phyloP scores from a whole-genome alignment of 2,113 vertebrate species.

The Pterocles burchelli region DNA sequence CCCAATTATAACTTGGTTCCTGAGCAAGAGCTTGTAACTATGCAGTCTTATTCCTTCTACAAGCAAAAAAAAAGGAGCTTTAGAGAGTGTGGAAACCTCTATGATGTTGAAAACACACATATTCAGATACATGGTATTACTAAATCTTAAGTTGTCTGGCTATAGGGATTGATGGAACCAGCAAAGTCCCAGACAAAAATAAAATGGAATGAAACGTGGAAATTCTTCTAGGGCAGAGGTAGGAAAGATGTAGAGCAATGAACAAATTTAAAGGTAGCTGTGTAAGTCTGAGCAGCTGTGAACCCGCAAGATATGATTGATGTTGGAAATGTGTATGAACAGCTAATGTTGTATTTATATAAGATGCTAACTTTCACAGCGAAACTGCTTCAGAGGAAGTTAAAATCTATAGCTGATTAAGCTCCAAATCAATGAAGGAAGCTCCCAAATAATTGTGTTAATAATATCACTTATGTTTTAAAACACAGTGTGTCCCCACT shows the following conservation, averaged over 20 bases:
- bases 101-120: not conserved
- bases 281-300: not conserved
- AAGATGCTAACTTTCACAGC: not conserved
- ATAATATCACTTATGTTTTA: not conserved
- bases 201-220: not conserved
- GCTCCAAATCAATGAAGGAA: not conserved
- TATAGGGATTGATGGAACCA: not conserved
- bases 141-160: not conserved
- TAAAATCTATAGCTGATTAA: not conserved
- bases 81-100: not conserved
- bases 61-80: not conserved
- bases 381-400: not conserved
- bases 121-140: not conserved
- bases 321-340: not conserved
- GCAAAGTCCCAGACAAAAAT: not conserved
- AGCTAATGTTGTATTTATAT: not conserved
- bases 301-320: not conserved
- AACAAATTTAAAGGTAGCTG: not conserved
- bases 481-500: not conserved
- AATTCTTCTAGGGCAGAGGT: not conserved
- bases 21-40: not conserved
- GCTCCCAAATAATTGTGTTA: not conserved
- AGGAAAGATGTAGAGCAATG: not conserved
- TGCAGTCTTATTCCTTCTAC: not conserved
- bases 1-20: not conserved